These are phyloP conservation scores for Palythoa heliodiscus DNA, from an alignment of 92 coral and sea anemone genomes.

Conservation along the genomic window DNA sequence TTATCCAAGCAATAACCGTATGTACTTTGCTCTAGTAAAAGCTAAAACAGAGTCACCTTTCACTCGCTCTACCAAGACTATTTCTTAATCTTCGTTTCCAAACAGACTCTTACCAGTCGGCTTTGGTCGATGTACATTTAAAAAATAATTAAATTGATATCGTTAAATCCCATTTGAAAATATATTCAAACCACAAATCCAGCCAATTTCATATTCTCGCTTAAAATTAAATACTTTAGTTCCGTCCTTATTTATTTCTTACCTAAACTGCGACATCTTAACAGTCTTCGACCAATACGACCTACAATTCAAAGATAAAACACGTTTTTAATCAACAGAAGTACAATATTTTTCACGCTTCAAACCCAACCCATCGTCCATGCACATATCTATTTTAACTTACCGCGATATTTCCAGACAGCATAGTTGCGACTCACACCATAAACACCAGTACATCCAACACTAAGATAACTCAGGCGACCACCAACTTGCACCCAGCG, in stretches of 20 bases:
- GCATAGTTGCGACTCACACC: no score
- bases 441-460: no score
- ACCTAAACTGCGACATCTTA: background rate
- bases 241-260: background rate
- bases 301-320: background rate
- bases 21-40: no score
- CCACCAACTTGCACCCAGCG: no score
- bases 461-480: no score
- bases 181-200: background rate
- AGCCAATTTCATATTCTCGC: no score
- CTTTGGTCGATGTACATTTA: background rate
- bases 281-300: background rate
- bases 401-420: no score
- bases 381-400: background rate
- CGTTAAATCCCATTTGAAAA: background rate
- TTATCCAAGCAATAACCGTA: no score
- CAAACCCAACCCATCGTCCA: background rate
- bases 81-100: no score
- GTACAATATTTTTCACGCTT: background rate
- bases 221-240: background rate
- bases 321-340: background rate
- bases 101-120: background rate
- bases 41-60: no score
- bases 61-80: no score
- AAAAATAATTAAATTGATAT: background rate